phyloP scores from a whole-genome alignment of 2,113 vertebrate genomes.

The Corythornis madagascariensis region DNA sequence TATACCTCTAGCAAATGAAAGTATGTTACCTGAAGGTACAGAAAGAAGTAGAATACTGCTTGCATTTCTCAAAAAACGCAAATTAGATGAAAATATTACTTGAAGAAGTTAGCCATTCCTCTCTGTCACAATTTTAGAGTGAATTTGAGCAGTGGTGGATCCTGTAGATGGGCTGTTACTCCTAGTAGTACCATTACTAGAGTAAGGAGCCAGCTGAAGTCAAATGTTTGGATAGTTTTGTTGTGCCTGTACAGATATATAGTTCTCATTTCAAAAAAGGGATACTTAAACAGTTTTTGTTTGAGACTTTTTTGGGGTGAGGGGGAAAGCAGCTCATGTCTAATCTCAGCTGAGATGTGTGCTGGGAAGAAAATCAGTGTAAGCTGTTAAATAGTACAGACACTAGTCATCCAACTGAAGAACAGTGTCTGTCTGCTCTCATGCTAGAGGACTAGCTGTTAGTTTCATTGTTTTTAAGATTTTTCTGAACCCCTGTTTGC shows the following conservation, averaged over 20 bases:
- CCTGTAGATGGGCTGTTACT: neutral
- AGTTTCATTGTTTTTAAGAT: neutral
- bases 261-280: neutral
- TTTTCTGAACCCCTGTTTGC: neutral
- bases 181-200: neutral
- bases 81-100: neutral
- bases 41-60: neutral
- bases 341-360: neutral
- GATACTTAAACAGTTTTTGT: neutral
- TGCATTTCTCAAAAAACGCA: neutral
- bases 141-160: neutral
- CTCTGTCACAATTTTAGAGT: neutral
- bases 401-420: neutral
- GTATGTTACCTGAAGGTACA: neutral
- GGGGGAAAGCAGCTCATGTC: neutral
- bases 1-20: neutral
- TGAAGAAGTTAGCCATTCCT: neutral
- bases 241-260: neutral
- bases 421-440: neutral
- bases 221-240: neutral
- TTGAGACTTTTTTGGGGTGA: rapidly evolving
- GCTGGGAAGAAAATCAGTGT: neutral
- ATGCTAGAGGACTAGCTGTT: neutral
- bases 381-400: neutral
- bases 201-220: neutral